phyloP scores from a whole-genome alignment of 2,797 vertebrate species.

The Pseudochromis fuscus region DNA sequence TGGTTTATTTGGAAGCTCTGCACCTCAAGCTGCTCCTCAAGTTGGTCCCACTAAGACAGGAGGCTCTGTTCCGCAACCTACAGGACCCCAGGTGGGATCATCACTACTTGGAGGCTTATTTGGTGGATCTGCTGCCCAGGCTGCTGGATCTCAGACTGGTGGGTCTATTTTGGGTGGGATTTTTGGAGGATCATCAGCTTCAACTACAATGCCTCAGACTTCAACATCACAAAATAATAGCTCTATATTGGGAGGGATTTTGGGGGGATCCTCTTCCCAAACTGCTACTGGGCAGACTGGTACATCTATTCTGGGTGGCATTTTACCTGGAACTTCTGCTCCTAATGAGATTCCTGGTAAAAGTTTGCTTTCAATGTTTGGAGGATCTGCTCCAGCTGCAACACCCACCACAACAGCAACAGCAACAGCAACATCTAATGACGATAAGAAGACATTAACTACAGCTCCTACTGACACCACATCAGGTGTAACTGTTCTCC shows the following conservation, averaged over 20 bases:
- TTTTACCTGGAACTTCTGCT: constrained; percentile 74
- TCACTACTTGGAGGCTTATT: constrained; percentile 86
- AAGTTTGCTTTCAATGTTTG: constrained; percentile 86
- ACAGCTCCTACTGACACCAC: constrained; percentile 14
- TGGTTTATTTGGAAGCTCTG: constrained; percentile 78
- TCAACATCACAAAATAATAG: constrained; percentile 68
- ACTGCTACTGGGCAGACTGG: constrained; percentile 57
- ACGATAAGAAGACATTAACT: constrained; percentile 42
- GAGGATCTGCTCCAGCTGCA: constrained; percentile 64
- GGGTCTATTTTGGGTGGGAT: constrained; percentile 80
- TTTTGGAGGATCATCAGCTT: constrained; percentile 77
- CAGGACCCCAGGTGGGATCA: constrained; percentile 72
- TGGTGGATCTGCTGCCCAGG: constrained; percentile 65
- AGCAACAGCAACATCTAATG: constrained; percentile 59
- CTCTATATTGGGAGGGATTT: constrained; percentile 75
- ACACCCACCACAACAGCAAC: constrained; percentile 28
- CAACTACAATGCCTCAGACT: constrained; percentile 69
- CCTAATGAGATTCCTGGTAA: constrained; percentile 78
- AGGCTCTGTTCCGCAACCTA: constrained; percentile 63
- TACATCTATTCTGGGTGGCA: constrained; percentile 68
- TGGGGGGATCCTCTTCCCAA: constrained; percentile 72
- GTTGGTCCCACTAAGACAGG: constrained; percentile 57
- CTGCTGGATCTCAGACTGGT: constrained; percentile 63
- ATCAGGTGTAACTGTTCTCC: constrained; percentile 13
- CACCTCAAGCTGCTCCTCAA: constrained; percentile 59